Evolutionary conservation across 2,888 invertebrate species (phyloP).

Genomic region (Euplexia lucipara): DNA sequence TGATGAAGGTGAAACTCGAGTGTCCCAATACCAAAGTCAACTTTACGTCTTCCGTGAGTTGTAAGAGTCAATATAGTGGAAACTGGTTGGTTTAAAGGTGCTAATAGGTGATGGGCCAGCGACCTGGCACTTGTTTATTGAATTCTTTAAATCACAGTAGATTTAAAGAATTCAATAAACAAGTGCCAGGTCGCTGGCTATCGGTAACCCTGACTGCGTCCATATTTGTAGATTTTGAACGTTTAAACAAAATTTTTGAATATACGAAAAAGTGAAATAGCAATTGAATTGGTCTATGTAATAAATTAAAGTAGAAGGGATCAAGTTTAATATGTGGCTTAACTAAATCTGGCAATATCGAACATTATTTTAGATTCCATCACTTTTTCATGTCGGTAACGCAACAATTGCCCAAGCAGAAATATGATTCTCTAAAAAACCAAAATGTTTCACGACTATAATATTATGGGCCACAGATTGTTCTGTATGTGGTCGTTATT

Average conservation of each 20-base stretch:
- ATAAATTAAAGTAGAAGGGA: too few species aligned
- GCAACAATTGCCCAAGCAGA: slow-evolving; percentile 23
- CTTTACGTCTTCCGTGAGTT: slow-evolving; percentile 28
- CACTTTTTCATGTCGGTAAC: neutral
- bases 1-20: slow-evolving; percentile 3
- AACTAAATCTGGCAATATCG: neutral
- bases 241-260: neutral
- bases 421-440: slow-evolving; percentile 19
- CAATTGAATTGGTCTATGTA: neutral
- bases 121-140: slow-evolving; percentile 39
- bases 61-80: slow-evolving; percentile 34
- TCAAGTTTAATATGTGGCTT: too few species aligned
- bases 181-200: slow-evolving; percentile 39
- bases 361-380: slow-evolving; percentile 7
- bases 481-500: slow-evolving; percentile 61
- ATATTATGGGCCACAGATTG: slow-evolving; percentile 41
- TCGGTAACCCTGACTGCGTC: slow-evolving; percentile 4
- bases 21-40: slow-evolving; percentile 4
- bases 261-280: too few species aligned
- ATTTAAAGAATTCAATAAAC: slow-evolving; percentile 34
- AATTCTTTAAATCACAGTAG: slow-evolving; percentile 27
- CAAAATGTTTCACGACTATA: slow-evolving; percentile 43
- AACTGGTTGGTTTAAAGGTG: slow-evolving; percentile 58
- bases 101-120: slow-evolving; percentile 53
- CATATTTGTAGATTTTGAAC: neutral